Percentiles rank a stretch among this genome's conserved stretches.
phyloP scores from a whole-genome alignment of 2,888 invertebrate species.

The Drosophila suboccidentalis region DNA sequence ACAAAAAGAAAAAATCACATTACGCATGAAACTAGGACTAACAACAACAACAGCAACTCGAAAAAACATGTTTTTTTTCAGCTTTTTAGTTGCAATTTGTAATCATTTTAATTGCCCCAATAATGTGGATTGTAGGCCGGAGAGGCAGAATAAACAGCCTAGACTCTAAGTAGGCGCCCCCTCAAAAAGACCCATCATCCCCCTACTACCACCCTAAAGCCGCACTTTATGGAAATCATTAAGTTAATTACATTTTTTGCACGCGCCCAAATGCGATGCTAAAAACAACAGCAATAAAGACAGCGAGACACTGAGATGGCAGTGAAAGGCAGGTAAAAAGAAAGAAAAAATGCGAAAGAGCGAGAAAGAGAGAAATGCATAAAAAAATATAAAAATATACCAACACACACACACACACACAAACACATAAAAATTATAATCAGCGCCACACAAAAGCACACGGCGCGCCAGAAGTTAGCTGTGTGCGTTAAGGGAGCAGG shows the following conservation, averaged over 20 bases:
- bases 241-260: constrained; percentile 84
- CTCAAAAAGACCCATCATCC: not conserved
- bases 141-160: not conserved
- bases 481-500: constrained; percentile 15
- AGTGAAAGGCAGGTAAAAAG: constrained; percentile 35
- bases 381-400: constrained; percentile 23
- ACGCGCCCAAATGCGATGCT: constrained; percentile 62
- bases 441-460: constrained; percentile 80
- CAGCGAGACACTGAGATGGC: constrained; percentile 6
- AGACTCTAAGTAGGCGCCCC: constrained; percentile 11
- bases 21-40: constrained; percentile 68
- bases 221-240: constrained; percentile 80
- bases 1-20: constrained; percentile 19
- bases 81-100: constrained; percentile 65
- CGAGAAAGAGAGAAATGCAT: constrained; percentile 24
- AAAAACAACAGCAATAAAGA: constrained; percentile 44
- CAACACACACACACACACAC: constrained; percentile 20
- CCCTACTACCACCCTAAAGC: constrained; percentile 15
- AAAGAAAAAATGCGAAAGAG: not conserved
- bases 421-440: constrained; percentile 77
- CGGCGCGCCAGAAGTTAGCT: constrained; percentile 69
- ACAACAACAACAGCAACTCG: constrained; percentile 9
- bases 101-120: constrained; percentile 82
- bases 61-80: not conserved
- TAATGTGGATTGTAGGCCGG: constrained; percentile 47